Percentiles rank a stretch among this genome's conserved stretches.
phyloP scores from a whole-genome alignment of 2,113 vertebrate genomes.

The Rhinogobius similis region DNA sequence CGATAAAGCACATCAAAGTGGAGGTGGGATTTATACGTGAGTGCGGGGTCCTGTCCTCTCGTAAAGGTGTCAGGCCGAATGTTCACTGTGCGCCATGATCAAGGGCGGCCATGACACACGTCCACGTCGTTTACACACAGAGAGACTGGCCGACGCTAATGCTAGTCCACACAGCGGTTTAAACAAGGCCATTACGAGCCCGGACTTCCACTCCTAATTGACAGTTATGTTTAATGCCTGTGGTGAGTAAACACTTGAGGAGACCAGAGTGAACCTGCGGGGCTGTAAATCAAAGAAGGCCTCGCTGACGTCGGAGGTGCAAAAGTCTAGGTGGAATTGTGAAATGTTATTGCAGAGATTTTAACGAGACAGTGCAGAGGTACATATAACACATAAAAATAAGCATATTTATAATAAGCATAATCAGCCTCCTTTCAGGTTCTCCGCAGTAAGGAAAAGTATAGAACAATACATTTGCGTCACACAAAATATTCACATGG shows the following conservation, averaged over 20 bases:
- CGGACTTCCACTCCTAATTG: constrained; percentile 67
- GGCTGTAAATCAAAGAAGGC: constrained; percentile 49
- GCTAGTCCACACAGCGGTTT: constrained; percentile 49
- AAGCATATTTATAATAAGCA: neutral
- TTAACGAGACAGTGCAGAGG: neutral
- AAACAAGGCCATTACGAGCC: constrained; percentile 66
- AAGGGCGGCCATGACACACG: constrained; percentile 56
- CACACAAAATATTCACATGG: neutral
- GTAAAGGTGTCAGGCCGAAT: constrained; percentile 78
- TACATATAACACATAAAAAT: too few relatives aligned
- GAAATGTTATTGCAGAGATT: constrained; percentile 2
- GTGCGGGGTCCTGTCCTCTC: constrained; percentile 70
- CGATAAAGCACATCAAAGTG: constrained; percentile 74
- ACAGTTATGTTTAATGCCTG: constrained; percentile 69
- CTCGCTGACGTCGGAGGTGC: constrained; percentile 22
- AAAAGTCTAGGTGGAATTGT: constrained; percentile 17
- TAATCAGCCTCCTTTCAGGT: neutral
- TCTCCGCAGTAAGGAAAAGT: neutral
- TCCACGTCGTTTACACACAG: constrained; percentile 1
- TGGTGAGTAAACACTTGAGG: constrained; percentile 65
- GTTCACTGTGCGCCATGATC: constrained; percentile 69
- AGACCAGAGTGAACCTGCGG: constrained; percentile 43
- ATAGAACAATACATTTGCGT: neutral
- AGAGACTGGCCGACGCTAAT: constrained; percentile 60
- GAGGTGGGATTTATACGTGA: constrained; percentile 56